These are phyloP conservation scores for Neelides sp. DNA, from an alignment of 1,140 invertebrate species.

Conservation along the genomic window DNA sequence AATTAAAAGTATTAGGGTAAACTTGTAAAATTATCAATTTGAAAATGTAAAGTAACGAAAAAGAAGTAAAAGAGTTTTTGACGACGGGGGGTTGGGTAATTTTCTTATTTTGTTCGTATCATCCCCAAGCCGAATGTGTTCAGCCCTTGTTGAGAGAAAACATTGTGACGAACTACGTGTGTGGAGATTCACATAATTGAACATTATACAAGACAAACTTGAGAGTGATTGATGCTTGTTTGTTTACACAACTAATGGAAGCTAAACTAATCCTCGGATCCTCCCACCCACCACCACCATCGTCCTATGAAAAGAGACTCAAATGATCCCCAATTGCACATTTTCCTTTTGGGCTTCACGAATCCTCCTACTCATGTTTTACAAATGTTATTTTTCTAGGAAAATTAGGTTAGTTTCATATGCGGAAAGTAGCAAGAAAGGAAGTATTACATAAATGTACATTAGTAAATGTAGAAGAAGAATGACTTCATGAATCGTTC, in stretches of 20 bases:
- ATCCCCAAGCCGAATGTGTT: constrained; percentile 17
- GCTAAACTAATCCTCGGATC: constrained; percentile 22
- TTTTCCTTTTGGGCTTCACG: not conserved
- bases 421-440: no score
- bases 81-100: no score
- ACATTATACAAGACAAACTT: constrained; percentile 7
- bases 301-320: not conserved
- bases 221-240: constrained; percentile 27
- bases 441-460: no score
- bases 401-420: no score
- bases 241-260: constrained; percentile 32
- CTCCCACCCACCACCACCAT: not conserved
- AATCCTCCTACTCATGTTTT: not conserved
- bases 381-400: no score
- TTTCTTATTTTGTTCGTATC: no score
- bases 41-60: no score
- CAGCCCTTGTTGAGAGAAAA: not conserved
- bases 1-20: no score
- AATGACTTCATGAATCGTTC: no score
- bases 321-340: not conserved
- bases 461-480: no score
- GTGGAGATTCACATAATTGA: constrained; percentile 17
- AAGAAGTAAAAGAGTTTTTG: no score
- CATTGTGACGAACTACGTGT: not conserved
- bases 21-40: no score